phyloP scores from a whole-genome alignment of 2,888 invertebrate species.

The Drosophila melanosoma region DNA sequence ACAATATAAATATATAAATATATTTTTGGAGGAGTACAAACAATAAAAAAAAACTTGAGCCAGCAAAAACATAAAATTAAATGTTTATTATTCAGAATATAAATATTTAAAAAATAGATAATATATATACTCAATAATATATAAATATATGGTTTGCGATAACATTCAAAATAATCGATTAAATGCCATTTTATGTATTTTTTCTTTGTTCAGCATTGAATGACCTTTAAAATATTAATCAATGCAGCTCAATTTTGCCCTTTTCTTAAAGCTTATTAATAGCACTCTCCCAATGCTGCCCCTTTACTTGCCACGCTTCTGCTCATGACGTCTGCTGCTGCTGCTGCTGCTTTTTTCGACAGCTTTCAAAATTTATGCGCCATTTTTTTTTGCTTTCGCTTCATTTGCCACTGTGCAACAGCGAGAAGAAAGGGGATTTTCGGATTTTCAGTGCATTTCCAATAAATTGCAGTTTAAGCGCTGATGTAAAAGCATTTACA shows the following conservation, averaged over 20 bases:
- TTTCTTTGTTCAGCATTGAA: neutral
- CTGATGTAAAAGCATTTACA: conserved; percentile 6
- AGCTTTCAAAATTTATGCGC: conserved; percentile 56
- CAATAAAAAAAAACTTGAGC: too few relatives aligned
- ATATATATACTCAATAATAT: neutral
- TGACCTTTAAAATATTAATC: neutral
- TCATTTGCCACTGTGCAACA: conserved; percentile 12
- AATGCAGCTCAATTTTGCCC: neutral
- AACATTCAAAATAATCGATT: neutral
- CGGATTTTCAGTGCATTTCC: conserved; percentile 33
- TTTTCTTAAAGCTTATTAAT: conserved; percentile 16
- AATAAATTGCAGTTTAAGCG: conserved; percentile 41
- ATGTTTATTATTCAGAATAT: neutral
- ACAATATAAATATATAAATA: neutral
- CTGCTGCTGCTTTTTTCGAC: conserved; percentile 45
- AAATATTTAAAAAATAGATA: neutral
- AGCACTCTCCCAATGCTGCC: neutral
- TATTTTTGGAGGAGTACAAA: too few relatives aligned
- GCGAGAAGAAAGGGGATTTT: conserved; percentile 17
- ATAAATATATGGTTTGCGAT: neutral
- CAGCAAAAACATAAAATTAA: neutral
- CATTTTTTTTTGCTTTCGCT: conserved; percentile 47
- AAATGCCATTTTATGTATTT: neutral
- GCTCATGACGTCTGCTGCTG: conserved; percentile 39
- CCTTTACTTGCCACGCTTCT: conserved; percentile 13